phyloP scores from a whole-genome alignment of 2,113 vertebrate genomes.

The Scalopus aquaticus region DNA sequence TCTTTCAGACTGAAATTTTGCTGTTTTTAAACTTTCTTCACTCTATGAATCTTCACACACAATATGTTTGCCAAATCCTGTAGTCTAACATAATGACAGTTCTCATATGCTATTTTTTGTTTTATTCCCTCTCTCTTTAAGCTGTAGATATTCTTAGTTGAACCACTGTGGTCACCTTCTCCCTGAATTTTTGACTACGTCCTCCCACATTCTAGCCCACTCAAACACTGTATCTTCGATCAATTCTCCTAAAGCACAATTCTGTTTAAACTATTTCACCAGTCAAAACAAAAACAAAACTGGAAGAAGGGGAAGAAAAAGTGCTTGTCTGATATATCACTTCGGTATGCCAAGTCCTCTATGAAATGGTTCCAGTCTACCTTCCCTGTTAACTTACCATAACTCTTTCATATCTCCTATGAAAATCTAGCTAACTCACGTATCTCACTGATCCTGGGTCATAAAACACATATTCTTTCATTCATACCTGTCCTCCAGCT shows the following conservation, averaged over 20 bases:
- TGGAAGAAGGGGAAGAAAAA: neutral
- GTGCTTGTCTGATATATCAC: neutral
- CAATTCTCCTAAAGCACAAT: neutral
- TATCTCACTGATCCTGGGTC: neutral
- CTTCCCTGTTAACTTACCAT: neutral
- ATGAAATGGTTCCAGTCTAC: neutral
- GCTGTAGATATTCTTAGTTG: neutral
- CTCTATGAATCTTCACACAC: neutral
- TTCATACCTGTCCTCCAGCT: neutral
- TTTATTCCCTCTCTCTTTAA: neutral
- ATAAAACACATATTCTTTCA: neutral
- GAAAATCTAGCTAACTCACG: neutral
- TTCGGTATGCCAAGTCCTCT: neutral
- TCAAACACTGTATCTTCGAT: neutral
- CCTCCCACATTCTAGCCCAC: neutral
- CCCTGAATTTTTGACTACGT: neutral
- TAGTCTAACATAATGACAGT: neutral
- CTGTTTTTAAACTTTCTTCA: neutral
- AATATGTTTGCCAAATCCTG: neutral
- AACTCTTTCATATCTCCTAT: neutral
- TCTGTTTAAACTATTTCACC: neutral
- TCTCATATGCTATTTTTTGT: neutral
- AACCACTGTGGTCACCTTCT: neutral
- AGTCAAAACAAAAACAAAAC: slow-evolving; percentile 3
- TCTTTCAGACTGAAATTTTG: neutral